Conservation (phyloP, 2,888 invertebrate species). For the Pollenia griseotomentosa region DNA sequence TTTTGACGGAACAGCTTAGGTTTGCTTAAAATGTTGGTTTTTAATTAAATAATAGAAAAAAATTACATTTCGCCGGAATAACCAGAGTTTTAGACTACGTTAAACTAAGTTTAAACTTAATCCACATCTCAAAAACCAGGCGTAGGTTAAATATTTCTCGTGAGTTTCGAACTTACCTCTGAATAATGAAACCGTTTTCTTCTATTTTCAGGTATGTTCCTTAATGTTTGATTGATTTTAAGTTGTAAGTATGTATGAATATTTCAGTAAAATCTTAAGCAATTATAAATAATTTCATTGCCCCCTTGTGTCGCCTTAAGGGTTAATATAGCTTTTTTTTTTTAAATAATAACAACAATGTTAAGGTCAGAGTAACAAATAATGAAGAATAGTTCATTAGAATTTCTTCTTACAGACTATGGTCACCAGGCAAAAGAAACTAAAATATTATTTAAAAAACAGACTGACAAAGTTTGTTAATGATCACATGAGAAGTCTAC, state of each 20-base stretch:
- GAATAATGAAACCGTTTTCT: neutral
- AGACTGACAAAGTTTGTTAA: neutral
- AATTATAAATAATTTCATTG: neutral
- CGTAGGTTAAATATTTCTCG: neutral
- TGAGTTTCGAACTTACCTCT: neutral
- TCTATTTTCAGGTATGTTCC: slow-evolving; percentile 38
- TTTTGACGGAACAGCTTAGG: no score
- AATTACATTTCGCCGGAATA: no score
- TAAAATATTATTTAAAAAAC: neutral
- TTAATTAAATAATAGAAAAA: no score
- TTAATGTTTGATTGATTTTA: neutral
- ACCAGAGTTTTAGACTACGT: no score
- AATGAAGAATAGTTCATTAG: neutral
- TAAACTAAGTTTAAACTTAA: no score
- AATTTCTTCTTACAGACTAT: slow-evolving; percentile 23
- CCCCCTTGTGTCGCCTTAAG: neutral
- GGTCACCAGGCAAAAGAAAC: slow-evolving; percentile 5
- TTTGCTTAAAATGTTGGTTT: no score
- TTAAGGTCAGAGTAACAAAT: slow-evolving; percentile 46
- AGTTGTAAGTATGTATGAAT: slow-evolving; percentile 17
- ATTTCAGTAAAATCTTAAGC: neutral
- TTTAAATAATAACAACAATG: slow-evolving; percentile 5
- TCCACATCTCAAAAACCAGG: no score
- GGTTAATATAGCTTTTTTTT: slow-evolving; percentile 8
- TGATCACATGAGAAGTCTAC: neutral